Evolutionary conservation across 2,797 vertebrate genomes (phyloP).

Genomic region (Neosilurus hyrtlii): DNA sequence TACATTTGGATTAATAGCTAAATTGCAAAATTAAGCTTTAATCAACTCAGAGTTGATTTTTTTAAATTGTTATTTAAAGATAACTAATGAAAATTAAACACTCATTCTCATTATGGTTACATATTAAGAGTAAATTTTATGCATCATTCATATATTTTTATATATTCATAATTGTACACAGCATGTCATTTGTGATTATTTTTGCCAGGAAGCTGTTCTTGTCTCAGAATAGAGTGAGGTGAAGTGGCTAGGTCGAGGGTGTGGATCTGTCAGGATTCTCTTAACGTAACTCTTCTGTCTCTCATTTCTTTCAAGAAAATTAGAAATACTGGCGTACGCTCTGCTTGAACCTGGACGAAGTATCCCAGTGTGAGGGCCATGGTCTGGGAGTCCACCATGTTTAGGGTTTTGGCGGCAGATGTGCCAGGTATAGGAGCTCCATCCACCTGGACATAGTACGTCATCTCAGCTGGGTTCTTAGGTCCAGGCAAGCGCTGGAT

Average conservation of each 20-base stretch:
- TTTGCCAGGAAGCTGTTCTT: background rate
- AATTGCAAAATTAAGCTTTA: background rate
- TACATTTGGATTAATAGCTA: background rate
- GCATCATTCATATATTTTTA: background rate
- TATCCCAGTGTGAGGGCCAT: constrained; percentile 96
- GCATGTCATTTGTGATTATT: background rate
- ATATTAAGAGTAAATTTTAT: background rate
- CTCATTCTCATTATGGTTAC: background rate
- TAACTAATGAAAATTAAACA: background rate
- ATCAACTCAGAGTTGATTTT: background rate
- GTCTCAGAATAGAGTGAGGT: background rate
- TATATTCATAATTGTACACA: background rate
- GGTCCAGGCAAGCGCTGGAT: constrained; percentile 88
- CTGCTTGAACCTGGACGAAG: constrained; percentile 93
- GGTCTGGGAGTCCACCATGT: constrained; percentile 92
- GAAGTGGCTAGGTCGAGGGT: background rate
- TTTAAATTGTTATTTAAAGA: background rate
- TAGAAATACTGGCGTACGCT: constrained; percentile 78
- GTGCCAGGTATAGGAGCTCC: constrained; percentile 86
- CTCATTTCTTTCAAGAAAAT: background rate
- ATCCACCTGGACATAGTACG: constrained; percentile 88
- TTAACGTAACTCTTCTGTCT: background rate
- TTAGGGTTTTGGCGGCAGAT: constrained; percentile 89
- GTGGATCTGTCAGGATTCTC: background rate
- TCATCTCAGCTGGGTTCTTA: constrained; percentile 92